Evolutionary conservation across 1,140 invertebrate species (phyloP).

Genomic region (Atopsyche davidsoni): DNA sequence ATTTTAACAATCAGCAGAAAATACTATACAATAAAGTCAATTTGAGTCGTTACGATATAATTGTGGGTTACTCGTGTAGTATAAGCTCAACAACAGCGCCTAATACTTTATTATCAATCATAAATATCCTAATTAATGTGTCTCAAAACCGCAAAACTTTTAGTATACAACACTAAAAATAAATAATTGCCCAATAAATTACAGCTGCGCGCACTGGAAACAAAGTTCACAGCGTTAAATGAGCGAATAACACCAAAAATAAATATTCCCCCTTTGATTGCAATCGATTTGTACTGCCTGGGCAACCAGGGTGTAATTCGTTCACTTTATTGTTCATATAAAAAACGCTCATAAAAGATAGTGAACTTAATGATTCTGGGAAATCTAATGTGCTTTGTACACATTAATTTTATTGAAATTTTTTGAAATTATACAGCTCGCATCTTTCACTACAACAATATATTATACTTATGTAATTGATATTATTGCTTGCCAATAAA

Average conservation of each 20-base stretch:
- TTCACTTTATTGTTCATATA: too few relatives aligned
- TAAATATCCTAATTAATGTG: conserved; percentile 3
- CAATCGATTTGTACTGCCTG: conserved; percentile 11
- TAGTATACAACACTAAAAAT: conserved; percentile 15
- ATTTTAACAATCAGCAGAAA: background rate
- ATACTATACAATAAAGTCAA: background rate
- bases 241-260: background rate
- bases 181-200: conserved; percentile 23
- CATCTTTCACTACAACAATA: too few relatives aligned
- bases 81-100: background rate
- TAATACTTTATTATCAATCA: background rate
- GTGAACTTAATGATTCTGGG: too few relatives aligned
- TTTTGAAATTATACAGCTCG: too few relatives aligned
- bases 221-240: conserved; percentile 6
- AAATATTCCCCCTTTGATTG: conserved; percentile 16
- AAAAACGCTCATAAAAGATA: too few relatives aligned
- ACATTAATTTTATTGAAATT: too few relatives aligned
- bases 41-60: too few relatives aligned
- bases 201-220: conserved; percentile 3
- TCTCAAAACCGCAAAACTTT: conserved; percentile 5
- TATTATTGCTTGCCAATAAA: too few relatives aligned
- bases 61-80: too few relatives aligned
- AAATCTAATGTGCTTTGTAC: too few relatives aligned
- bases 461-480: too few relatives aligned
- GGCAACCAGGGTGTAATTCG: conserved; percentile 17